These are phyloP conservation scores for Drosophila parabipectinata DNA, from an alignment of 1,140 invertebrate genomes.

Conservation along the genomic window DNA sequence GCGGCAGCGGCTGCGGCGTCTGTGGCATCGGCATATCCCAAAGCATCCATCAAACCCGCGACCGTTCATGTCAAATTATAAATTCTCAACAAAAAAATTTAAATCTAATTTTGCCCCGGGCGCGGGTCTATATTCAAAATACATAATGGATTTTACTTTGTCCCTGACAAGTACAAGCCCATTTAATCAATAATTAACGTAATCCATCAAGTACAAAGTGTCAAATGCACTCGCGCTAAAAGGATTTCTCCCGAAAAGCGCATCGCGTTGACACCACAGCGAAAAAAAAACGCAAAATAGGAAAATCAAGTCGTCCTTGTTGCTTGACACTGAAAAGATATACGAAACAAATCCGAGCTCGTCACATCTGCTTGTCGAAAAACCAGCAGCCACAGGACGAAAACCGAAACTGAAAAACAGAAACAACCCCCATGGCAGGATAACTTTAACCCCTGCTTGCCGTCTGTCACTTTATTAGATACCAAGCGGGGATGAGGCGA, in stretches of 20 bases:
- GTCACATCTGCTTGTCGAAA: conserved; percentile 81
- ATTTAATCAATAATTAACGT: conserved; percentile 83
- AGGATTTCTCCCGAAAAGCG: conserved; percentile 66
- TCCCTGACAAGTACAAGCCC: conserved; percentile 78
- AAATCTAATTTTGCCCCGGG: conserved; percentile 68
- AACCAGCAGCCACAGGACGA: conserved; percentile 47
- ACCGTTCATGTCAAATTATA: conserved; percentile 68
- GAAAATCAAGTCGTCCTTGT: conserved; percentile 70
- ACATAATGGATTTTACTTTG: conserved; percentile 70
- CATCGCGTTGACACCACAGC: conserved; percentile 42
- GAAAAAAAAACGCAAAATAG: not conserved
- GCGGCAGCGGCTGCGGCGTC: not conserved
- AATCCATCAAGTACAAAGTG: conserved; percentile 82
- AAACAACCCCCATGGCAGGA: conserved; percentile 49
- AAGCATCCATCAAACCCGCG: conserved; percentile 73
- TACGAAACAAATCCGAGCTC: conserved; percentile 78
- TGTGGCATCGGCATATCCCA: not conserved
- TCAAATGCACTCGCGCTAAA: conserved; percentile 81
- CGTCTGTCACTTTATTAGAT: conserved; percentile 68
- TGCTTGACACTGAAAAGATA: conserved; percentile 50
- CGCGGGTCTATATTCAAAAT: conserved; percentile 62
- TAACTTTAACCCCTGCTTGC: conserved; percentile 34
- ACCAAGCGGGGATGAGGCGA: conserved; percentile 11
- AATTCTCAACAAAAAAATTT: conserved; percentile 63
- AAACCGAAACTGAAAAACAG: conserved; percentile 5